These are phyloP conservation scores for Carapus acus DNA, from an alignment of 2,797 vertebrate species.

Conservation along the genomic window DNA sequence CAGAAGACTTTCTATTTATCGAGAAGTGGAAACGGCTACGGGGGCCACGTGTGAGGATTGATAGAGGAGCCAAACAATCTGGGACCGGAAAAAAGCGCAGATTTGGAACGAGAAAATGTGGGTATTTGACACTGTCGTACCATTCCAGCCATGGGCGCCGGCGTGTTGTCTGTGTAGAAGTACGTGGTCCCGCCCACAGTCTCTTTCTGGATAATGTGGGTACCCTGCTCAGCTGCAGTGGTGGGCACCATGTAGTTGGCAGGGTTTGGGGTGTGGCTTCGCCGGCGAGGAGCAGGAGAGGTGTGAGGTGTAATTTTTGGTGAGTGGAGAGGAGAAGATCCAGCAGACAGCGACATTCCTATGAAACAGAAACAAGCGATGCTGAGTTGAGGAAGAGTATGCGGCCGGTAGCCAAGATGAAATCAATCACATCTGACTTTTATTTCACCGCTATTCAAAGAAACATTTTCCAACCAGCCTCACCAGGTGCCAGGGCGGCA, in stretches of 20 bases:
- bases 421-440: too few species aligned
- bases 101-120: too few species aligned
- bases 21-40: constrained; percentile 52
- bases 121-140: constrained; percentile 64
- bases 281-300: constrained; percentile 91
- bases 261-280: constrained; percentile 98
- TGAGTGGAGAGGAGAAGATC: constrained; percentile 97
- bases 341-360: constrained; percentile 98
- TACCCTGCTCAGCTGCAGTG: constrained; percentile 82
- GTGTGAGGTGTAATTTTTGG: constrained; percentile 99
- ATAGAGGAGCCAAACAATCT: not conserved
- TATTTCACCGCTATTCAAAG: too few species aligned
- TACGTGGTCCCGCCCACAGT: constrained; percentile 98
- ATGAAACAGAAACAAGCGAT: constrained; percentile 10
- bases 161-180: constrained; percentile 98
- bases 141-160: constrained; percentile 93
- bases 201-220: constrained; percentile 97
- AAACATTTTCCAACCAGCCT: constrained; percentile 45
- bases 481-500: constrained; percentile 91
- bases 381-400: not conserved
- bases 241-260: constrained; percentile 97
- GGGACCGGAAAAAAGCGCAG: too few species aligned
- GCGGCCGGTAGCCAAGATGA: too few species aligned
- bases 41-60: not conserved
- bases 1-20: constrained; percentile 53